Conservation (phyloP, 2,113 vertebrate species). For the Terrapene triunguis region DNA sequence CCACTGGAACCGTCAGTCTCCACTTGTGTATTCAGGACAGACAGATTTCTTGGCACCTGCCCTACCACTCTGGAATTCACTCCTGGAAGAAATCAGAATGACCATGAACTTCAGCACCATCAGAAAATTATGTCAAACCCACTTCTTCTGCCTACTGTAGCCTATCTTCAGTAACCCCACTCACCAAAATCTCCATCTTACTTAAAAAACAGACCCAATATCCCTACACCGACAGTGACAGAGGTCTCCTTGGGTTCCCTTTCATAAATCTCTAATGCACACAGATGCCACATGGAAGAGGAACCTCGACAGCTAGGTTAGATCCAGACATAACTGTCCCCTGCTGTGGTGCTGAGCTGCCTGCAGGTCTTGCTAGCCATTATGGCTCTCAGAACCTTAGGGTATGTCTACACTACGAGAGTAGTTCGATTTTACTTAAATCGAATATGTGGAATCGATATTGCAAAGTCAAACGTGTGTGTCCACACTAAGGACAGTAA, state of each 20-base stretch:
- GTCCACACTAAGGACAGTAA: too few species aligned
- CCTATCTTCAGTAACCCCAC: not conserved
- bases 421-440: too few species aligned
- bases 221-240: not conserved
- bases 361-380: not conserved
- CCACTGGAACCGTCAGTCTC: not conserved
- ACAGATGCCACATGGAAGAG: not conserved
- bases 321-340: not conserved
- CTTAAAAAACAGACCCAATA: not conserved
- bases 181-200: not conserved
- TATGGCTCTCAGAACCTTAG: not conserved
- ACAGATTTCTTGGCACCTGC: not conserved
- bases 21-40: not conserved
- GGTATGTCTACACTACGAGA: too few species aligned
- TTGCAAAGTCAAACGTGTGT: too few species aligned
- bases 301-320: not conserved
- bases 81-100: not conserved
- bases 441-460: too few species aligned
- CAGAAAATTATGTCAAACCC: not conserved
- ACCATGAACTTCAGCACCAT: not conserved
- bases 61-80: not conserved
- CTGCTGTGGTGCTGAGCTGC: not conserved
- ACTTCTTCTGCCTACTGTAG: not conserved
- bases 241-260: not conserved
- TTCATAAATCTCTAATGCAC: too few species aligned